Conservation (phyloP, 2,888 invertebrate species). For the Drosophila borealis region DNA sequence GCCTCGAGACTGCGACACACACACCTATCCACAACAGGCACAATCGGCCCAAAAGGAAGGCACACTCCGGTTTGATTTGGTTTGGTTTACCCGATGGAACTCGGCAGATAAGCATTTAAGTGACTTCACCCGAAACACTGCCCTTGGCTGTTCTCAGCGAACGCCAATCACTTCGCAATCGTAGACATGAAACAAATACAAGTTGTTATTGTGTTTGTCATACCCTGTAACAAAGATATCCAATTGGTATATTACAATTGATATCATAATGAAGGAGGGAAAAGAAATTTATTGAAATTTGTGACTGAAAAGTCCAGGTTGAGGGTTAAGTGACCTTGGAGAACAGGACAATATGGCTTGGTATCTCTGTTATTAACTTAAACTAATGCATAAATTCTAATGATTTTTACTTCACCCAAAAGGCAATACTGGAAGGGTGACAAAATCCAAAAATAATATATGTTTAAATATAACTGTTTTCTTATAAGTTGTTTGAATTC, state of each 20-base stretch:
- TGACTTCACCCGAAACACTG: constrained; percentile 57
- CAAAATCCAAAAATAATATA: no score
- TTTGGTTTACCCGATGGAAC: constrained; percentile 56
- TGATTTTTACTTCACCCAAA: no score
- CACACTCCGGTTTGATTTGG: constrained; percentile 59
- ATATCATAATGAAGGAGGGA: neutral
- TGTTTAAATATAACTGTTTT: no score
- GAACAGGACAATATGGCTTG: no score
- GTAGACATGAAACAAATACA: constrained; percentile 53
- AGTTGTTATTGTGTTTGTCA: constrained; percentile 35
- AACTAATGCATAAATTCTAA: no score
- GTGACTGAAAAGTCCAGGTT: neutral
- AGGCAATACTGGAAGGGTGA: no score
- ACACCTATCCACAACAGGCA: constrained; percentile 10
- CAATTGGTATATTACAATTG: neutral
- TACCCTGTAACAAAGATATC: constrained; percentile 18
- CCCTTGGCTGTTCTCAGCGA: constrained; percentile 32
- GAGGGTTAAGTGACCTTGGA: no score
- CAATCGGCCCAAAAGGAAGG: constrained; percentile 17
- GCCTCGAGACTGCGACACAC: constrained; percentile 31
- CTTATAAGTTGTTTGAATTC: no score
- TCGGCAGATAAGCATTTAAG: constrained; percentile 72
- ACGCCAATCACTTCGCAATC: constrained; percentile 40
- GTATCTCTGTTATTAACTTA: no score
- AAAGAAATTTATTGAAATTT: neutral